phyloP scores from a whole-genome alignment of 2,888 invertebrate species.

The Cryptosula pallasiana region DNA sequence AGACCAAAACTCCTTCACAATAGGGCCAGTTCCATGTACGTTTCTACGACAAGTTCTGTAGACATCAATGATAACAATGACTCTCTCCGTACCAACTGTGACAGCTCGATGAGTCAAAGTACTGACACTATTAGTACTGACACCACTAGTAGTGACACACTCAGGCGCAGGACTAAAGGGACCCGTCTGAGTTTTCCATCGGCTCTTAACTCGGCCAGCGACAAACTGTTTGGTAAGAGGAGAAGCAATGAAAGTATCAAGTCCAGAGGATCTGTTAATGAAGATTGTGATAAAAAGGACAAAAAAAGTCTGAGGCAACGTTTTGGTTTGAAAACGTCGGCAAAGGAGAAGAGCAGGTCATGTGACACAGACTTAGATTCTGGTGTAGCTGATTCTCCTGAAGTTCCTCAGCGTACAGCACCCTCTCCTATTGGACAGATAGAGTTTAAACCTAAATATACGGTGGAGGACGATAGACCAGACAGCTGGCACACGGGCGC shows the following conservation, averaged over 20 bases:
- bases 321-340: background rate
- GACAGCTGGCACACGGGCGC: background rate
- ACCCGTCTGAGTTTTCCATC: constrained; percentile 11
- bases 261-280: background rate
- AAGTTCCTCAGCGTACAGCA: background rate
- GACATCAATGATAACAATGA: too few species aligned
- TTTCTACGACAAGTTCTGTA: too few species aligned
- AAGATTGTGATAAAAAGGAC: background rate
- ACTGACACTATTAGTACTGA: background rate
- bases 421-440: background rate
- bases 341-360: background rate
- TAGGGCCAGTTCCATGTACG: background rate
- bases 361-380: background rate
- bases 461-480: background rate
- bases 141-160: background rate
- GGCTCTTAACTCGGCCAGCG: constrained; percentile 1
- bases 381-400: background rate
- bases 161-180: background rate
- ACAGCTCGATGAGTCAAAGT: background rate
- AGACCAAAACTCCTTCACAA: background rate
- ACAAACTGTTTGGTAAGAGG: constrained; percentile 9
- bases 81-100: background rate
- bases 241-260: background rate
- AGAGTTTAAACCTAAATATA: constrained; percentile 7
- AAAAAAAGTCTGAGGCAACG: background rate